phyloP scores from a whole-genome alignment of 2,888 invertebrate species.

The Leucoma salicis region DNA sequence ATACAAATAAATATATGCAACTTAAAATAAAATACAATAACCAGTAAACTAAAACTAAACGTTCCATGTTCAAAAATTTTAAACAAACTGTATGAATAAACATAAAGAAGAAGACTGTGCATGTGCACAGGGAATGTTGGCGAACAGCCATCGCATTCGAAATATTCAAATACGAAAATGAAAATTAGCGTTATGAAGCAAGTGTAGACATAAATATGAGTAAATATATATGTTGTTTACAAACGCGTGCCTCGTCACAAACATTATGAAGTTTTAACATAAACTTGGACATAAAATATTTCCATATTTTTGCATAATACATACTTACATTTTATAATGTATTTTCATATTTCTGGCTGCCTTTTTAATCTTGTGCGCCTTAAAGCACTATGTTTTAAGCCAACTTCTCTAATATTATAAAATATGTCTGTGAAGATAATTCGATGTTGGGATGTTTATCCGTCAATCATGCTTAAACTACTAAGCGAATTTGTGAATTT shows the following conservation, averaged over 20 bases:
- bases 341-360: too few relatives aligned
- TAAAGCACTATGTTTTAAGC: too few relatives aligned
- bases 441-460: too few relatives aligned
- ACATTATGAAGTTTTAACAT: slow-evolving; percentile 20
- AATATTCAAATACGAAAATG: slow-evolving; percentile 19
- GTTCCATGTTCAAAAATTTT: slow-evolving; percentile 8
- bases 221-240: slow-evolving; percentile 31
- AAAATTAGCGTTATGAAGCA: slow-evolving; percentile 31
- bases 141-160: slow-evolving; percentile 36
- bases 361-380: too few relatives aligned
- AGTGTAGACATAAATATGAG: slow-evolving; percentile 31
- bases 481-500: too few relatives aligned
- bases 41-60: neutral
- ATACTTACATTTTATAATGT: too few relatives aligned
- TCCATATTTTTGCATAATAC: neutral
- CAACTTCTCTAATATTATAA: too few relatives aligned
- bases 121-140: slow-evolving; percentile 38
- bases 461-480: too few relatives aligned
- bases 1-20: neutral
- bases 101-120: slow-evolving; percentile 35
- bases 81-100: slow-evolving; percentile 20
- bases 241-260: slow-evolving; percentile 16
- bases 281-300: slow-evolving; percentile 10
- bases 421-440: too few relatives aligned
- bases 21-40: neutral